Conservation (phyloP, 2,113 vertebrate genomes). For the Podilymbus podiceps region DNA sequence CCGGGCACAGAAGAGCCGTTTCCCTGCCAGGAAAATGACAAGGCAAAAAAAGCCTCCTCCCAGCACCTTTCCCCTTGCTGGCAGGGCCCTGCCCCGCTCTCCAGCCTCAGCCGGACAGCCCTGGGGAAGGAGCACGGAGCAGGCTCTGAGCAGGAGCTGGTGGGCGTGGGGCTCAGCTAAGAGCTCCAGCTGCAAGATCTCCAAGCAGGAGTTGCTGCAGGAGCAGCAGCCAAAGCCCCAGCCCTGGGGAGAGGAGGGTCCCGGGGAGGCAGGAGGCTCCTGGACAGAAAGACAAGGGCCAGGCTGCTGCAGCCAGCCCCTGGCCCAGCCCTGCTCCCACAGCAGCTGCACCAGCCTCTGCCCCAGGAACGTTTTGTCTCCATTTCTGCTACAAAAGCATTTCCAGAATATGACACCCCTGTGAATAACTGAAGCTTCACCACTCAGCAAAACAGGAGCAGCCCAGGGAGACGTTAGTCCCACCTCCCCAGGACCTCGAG, state of each 20-base stretch:
- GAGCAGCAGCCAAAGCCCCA: background rate
- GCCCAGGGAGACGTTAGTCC: background rate
- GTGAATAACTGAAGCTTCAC: background rate
- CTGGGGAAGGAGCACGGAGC: background rate
- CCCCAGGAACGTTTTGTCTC: background rate
- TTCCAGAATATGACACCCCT: background rate
- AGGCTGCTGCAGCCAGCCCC: background rate
- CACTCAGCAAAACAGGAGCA: background rate
- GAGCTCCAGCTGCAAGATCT: background rate
- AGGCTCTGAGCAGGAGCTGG: background rate
- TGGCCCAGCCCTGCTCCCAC: background rate
- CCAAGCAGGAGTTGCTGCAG: background rate
- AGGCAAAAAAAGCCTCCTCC: background rate
- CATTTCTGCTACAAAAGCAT: background rate
- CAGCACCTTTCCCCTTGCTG: background rate
- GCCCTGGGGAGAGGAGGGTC: accelerated
- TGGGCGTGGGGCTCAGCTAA: too few relatives aligned
- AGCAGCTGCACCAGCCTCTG: background rate
- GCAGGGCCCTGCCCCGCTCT: background rate
- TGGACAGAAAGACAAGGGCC: background rate
- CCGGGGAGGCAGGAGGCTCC: background rate
- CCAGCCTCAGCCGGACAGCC: background rate
- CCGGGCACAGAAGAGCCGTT: background rate
- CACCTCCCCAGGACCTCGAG: background rate
- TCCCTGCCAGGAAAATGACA: background rate